Conservation (phyloP, 30 jellyfish, hydroid and myxozoan genomes). For the Mastigias papua region DNA sequence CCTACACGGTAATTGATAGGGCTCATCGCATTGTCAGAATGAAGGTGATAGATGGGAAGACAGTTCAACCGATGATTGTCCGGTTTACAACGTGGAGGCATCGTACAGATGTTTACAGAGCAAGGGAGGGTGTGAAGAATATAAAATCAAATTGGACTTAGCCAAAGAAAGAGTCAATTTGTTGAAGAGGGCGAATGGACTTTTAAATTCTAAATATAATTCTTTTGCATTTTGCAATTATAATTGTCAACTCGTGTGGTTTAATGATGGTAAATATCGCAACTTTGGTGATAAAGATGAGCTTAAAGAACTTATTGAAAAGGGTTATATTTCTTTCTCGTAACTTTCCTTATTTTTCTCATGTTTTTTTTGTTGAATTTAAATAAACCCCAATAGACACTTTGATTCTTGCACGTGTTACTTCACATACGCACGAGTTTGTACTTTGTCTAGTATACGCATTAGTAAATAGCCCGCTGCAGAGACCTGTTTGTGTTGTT, state of each 20-base stretch:
- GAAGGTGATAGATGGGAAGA: background rate
- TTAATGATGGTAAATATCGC: background rate
- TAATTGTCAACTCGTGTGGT: background rate
- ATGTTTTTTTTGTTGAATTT: background rate
- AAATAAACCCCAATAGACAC: background rate
- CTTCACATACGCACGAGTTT: background rate
- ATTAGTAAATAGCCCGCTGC: background rate
- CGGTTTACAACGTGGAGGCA: constrained; percentile 23
- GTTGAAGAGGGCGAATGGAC: background rate
- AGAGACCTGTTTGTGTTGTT: background rate
- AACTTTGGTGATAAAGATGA: too few relatives aligned
- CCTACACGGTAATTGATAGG: constrained; percentile 19
- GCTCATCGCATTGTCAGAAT: constrained; percentile 13
- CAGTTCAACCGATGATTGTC: constrained; percentile 1
- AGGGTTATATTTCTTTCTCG: background rate
- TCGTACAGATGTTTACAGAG: constrained; percentile 15
- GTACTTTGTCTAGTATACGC: background rate
- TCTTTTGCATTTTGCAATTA: constrained; percentile 3
- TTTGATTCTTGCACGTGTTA: background rate
- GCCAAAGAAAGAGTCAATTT: background rate
- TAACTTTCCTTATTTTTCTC: background rate
- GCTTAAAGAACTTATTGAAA: background rate
- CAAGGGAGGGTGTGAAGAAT: constrained; percentile 5
- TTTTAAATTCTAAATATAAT: background rate
- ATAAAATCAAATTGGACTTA: constrained; percentile 11